Evolutionary conservation across 2,113 vertebrate genomes (phyloP).

Genomic region (Tamias sibiricus): DNA sequence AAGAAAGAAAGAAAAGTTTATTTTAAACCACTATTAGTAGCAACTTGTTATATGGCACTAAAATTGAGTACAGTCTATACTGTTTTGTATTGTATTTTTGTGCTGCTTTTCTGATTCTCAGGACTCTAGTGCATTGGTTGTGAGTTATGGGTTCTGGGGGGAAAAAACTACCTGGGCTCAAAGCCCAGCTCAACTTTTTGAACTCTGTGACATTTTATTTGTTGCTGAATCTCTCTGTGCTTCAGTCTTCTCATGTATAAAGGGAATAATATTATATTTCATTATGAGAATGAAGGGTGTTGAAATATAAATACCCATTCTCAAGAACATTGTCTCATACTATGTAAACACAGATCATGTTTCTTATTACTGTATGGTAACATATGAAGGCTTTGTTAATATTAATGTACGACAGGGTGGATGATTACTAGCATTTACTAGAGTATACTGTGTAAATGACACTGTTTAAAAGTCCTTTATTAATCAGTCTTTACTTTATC

Average conservation of each 20-base stretch:
- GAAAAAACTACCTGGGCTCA: background rate
- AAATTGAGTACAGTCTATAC: background rate
- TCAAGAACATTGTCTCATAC: background rate
- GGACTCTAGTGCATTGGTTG: background rate
- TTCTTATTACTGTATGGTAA: background rate
- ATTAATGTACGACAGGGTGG: background rate
- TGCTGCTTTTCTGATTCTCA: background rate
- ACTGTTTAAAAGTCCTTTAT: background rate
- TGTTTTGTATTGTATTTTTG: background rate
- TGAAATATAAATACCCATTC: background rate
- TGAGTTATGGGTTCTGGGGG: background rate
- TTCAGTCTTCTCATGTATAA: background rate
- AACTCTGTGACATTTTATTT: background rate
- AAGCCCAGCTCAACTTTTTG: background rate
- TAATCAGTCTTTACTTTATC: background rate
- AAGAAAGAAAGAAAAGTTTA: no score
- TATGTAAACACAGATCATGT: background rate
- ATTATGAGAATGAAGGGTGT: background rate
- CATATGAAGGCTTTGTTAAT: background rate
- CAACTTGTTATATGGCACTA: background rate
- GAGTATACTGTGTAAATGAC: background rate
- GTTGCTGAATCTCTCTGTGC: background rate
- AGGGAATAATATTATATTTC: background rate
- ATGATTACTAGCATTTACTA: background rate
- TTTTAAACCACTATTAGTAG: background rate